These are phyloP conservation scores for Tiliacea citrago DNA, from an alignment of 2,888 invertebrate genomes.

Conservation along the genomic window DNA sequence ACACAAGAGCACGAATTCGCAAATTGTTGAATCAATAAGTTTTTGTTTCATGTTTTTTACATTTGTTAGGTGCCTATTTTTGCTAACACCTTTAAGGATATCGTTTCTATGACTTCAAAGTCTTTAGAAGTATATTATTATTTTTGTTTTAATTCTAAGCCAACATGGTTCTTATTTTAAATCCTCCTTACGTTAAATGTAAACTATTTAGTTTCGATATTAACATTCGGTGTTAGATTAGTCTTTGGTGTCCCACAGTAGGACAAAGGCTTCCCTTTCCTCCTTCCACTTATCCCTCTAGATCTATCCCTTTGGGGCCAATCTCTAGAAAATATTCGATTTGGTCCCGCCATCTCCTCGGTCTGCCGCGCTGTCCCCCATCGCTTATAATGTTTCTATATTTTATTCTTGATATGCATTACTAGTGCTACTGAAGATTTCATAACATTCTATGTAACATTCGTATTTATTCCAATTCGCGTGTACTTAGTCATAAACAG, in stretches of 20 bases:
- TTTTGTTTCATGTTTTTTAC: not conserved
- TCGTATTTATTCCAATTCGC: conserved; percentile 6
- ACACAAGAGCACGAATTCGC: not conserved
- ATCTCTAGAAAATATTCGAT: not conserved
- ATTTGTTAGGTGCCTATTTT: not conserved
- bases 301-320: not conserved
- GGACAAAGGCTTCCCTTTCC: not conserved
- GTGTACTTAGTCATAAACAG: conserved; percentile 25
- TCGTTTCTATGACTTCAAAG: not conserved
- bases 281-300: not conserved
- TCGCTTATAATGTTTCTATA: not conserved
- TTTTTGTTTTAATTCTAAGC: not conserved
- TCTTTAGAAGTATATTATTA: not conserved
- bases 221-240: not conserved
- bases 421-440: conserved; percentile 1
- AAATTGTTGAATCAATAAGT: not conserved
- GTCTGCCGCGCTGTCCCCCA: not conserved
- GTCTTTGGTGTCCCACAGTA: too few species aligned
- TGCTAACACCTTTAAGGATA: not conserved
- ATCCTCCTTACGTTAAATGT: not conserved
- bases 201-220: not conserved
- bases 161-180: not conserved
- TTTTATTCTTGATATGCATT: not conserved
- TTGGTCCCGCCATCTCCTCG: not conserved
- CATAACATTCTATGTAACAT: conserved; percentile 1